Evolutionary conservation across 2,113 vertebrate species (phyloP).

Genomic region (Reinhardtius hippoglossoides): DNA sequence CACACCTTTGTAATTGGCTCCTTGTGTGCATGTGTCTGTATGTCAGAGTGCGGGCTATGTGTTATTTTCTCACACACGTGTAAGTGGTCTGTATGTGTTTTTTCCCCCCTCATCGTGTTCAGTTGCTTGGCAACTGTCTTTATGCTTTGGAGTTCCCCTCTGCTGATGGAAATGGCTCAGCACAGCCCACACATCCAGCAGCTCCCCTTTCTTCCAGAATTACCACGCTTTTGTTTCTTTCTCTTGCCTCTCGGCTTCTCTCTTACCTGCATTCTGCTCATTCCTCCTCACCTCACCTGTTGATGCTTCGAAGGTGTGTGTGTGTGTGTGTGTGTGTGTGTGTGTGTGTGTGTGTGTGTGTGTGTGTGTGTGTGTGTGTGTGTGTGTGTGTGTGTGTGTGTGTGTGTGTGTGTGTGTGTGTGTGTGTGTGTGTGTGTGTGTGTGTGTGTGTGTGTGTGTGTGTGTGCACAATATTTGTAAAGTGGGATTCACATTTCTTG

Average conservation of each 20-base stretch:
- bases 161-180: conserved; percentile 67
- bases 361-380: neutral
- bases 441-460: neutral
- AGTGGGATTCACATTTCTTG: neutral
- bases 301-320: conserved; percentile 33
- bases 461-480: neutral
- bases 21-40: conserved; percentile 19
- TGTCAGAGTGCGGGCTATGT: conserved; percentile 27
- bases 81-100: conserved; percentile 57
- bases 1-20: conserved; percentile 42
- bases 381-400: no score
- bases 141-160: conserved; percentile 78
- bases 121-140: conserved; percentile 83
- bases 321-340: neutral
- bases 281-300: conserved; percentile 51
- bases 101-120: conserved; percentile 54
- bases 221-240: conserved; percentile 56
- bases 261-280: conserved; percentile 41
- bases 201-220: conserved; percentile 62
- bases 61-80: conserved; percentile 65
- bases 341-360: neutral
- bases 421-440: neutral
- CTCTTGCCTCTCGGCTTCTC: conserved; percentile 2
- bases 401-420: no score
- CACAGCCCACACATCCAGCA: conserved; percentile 55